Evolutionary conservation across 2,797 vertebrate genomes (phyloP), one percentile per base, ranked within the genome.

Genomic region (Triplophysa bombifrons): DNA sequence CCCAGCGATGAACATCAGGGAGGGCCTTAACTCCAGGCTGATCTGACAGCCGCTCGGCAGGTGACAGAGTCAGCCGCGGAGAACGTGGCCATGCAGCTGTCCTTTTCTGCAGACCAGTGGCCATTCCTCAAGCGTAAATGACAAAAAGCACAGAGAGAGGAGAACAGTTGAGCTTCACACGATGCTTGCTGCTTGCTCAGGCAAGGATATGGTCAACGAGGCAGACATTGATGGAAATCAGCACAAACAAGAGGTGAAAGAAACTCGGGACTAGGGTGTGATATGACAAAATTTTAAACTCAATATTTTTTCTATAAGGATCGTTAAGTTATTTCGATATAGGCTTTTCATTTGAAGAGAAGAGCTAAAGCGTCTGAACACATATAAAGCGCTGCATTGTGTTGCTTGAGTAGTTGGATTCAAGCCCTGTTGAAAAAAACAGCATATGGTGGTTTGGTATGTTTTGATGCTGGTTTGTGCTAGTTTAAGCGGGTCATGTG

Each of bases 31-130:
- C 78, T 74, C 74, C 50, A 74, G 80, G 78, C 60, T 65, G 73
- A 84, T 85, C 76, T 84, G 82, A 84, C 82, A 84, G 74, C 53
- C 71, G 44, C 82, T 85, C 79, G 27, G 25, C 61, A 79, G 76
- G 70, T 77, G 81, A 76, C 75, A 20, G 38, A 80, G 80, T 56
- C 41, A 74, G 69, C 60, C 66, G 41, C 30, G 46, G 56, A 61
- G 72, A 80, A 83, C 72, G 66, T 20, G 25, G 27, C 79, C 60
- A 44, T 48, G 56, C 38, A 68, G 51, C 63, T 70, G 48, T 75
- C 25, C 67, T 30, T 48, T 46, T 74, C 72, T 38, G 30, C 55
- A 76, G 72, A 79, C 76, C 68, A 82, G 76, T 58, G 66, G 82
- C 61, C 53, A 38, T 78, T 67, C 80, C 75, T 61, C 64, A 58